phyloP scores from a whole-genome alignment of 2,797 vertebrate species.

The Macroramphosus scolopax region DNA sequence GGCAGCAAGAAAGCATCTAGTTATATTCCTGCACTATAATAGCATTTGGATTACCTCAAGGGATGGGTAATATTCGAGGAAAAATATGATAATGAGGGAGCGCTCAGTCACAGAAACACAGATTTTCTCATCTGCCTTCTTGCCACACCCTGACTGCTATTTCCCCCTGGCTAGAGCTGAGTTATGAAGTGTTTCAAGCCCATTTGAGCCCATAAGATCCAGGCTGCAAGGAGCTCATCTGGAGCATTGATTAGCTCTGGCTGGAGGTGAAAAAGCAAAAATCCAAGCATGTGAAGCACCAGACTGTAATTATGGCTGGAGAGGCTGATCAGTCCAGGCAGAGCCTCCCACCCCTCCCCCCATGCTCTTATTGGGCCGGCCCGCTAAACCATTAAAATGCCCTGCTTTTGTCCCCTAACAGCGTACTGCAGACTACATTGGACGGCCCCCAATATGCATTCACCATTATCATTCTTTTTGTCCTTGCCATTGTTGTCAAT shows the following conservation, averaged over 20 bases:
- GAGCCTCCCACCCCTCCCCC: constrained; percentile 44
- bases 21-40: constrained; percentile 9
- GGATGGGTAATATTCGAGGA: constrained; percentile 18
- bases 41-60: constrained; percentile 21
- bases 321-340: constrained; percentile 47
- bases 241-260: constrained; percentile 28
- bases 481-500: constrained; percentile 47
- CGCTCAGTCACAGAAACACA: background rate
- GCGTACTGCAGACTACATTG: constrained; percentile 27
- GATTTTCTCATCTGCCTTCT: constrained; percentile 15
- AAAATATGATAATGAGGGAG: constrained; percentile 25
- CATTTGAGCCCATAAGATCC: constrained; percentile 29
- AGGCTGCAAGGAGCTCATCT: constrained; percentile 16
- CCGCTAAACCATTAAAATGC: constrained; percentile 61
- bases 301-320: constrained; percentile 46
- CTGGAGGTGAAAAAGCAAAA: constrained; percentile 9
- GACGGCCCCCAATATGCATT: constrained; percentile 38
- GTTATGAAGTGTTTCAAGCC: constrained; percentile 42
- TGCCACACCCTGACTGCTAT: constrained; percentile 18
- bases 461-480: constrained; percentile 33
- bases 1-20: constrained; percentile 15
- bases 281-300: constrained; percentile 27
- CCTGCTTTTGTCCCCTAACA: constrained; percentile 57
- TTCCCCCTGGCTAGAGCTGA: constrained; percentile 21
- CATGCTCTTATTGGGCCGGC: constrained; percentile 25